Evolutionary conservation across 2,113 vertebrate species (phyloP).

Genomic region (Ia io): DNA sequence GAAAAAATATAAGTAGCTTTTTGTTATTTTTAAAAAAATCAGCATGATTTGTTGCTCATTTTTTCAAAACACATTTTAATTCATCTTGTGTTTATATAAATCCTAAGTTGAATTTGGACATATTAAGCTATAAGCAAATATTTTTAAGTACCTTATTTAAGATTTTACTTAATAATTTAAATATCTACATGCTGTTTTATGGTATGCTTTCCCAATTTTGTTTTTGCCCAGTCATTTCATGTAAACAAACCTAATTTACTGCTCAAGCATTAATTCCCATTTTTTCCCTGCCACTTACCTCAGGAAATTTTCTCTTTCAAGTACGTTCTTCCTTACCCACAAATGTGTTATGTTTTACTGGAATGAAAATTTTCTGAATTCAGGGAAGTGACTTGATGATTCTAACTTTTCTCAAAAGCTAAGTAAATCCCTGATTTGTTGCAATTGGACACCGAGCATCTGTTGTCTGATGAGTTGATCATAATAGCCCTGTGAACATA

Average conservation of each 20-base stretch:
- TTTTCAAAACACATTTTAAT: not conserved
- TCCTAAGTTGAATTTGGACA: not conserved
- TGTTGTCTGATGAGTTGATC: conserved; percentile 54
- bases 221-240: not conserved
- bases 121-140: not conserved
- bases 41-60: not conserved
- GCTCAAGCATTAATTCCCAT: fast-evolving
- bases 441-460: conserved; percentile 40
- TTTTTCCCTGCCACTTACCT: not conserved
- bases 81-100: not conserved
- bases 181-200: not conserved
- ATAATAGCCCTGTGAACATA: not conserved
- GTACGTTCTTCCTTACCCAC: not conserved
- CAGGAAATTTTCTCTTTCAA: not conserved
- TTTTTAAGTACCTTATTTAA: not conserved
- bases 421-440: conserved; percentile 21
- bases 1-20: not conserved
- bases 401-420: not conserved
- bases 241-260: not conserved
- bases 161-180: not conserved
- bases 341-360: not conserved
- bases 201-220: not conserved
- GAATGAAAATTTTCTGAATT: not conserved
- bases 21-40: not conserved
- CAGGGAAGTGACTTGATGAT: not conserved